A percentile compares a stretch with the other conserved stretches of the same genome.
Evolutionary conservation across 2,797 vertebrate species (phyloP).

Genomic region (Darevskia mixta): DNA sequence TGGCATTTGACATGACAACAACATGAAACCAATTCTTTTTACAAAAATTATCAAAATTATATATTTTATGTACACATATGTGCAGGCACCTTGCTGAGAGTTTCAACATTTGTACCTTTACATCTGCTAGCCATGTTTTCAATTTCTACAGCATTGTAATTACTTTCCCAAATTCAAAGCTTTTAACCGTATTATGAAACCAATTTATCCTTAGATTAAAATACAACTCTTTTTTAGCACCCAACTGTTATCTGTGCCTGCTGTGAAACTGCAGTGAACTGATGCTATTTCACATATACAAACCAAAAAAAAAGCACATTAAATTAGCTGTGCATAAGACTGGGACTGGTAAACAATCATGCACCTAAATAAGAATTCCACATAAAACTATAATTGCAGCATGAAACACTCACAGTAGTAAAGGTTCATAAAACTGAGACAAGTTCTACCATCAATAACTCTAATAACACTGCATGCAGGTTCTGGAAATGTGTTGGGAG

Average conservation of each 20-base stretch:
- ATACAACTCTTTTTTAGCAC: background rate
- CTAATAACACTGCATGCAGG: background rate
- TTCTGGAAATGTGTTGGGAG: background rate
- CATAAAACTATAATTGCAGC: conserved; percentile 4
- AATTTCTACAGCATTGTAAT: conserved; percentile 3
- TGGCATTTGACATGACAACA: background rate
- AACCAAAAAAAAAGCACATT: background rate
- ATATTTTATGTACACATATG: background rate
- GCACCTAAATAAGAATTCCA: background rate
- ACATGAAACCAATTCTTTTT: background rate
- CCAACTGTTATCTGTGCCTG: background rate
- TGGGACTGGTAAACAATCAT: background rate
- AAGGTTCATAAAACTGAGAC: background rate
- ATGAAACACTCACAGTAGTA: background rate
- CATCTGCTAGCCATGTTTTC: background rate
- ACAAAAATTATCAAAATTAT: conserved; percentile 8
- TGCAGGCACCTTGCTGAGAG: background rate
- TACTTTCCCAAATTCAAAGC: conserved; percentile 5
- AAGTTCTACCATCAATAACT: background rate
- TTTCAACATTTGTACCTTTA: background rate
- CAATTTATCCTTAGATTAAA: conserved; percentile 19
- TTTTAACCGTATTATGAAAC: conserved; percentile 24
- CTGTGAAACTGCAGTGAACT: background rate
- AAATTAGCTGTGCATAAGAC: background rate
- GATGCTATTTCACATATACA: background rate